Percentiles rank a stretch among this genome's conserved stretches.
Evolutionary conservation across 2,888 invertebrate genomes (phyloP).

Genomic region (Blomia tropicalis): DNA sequence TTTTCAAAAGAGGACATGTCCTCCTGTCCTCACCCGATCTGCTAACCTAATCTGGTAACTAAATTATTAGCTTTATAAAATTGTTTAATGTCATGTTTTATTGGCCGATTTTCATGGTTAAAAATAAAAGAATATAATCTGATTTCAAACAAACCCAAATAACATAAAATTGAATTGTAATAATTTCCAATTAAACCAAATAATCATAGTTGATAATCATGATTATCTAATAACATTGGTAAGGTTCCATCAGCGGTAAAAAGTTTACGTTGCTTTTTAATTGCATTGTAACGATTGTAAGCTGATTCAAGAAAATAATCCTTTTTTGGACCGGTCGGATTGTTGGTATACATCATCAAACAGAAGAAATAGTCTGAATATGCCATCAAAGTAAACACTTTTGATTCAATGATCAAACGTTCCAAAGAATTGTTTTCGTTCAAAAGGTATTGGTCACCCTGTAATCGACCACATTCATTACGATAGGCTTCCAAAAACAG

Average conservation of each 20-base stretch:
- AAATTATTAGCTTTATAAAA: no score
- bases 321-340: neutral
- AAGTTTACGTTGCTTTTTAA: neutral
- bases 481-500: slow-evolving; percentile 14
- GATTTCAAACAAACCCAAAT: neutral
- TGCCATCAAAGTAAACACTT: slow-evolving; percentile 9
- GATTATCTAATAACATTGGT: neutral
- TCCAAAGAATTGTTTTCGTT: slow-evolving; percentile 5
- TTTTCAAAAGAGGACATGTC: no score
- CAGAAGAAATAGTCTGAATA: slow-evolving; percentile 13
- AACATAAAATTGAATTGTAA: no score
- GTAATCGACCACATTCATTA: neutral
- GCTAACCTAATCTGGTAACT: no score
- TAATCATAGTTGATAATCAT: no score
- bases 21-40: no score
- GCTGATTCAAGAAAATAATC: slow-evolving; percentile 7
- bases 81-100: no score
- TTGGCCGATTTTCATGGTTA: no score
- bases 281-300: neutral
- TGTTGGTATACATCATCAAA: neutral
- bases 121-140: no score
- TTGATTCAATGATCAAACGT: slow-evolving; percentile 8
- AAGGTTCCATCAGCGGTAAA: slow-evolving; percentile 9
- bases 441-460: neutral
- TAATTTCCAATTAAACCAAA: no score